Evolutionary conservation across 2,113 vertebrate species (phyloP).

Genomic region (Oryzias javanicus): DNA sequence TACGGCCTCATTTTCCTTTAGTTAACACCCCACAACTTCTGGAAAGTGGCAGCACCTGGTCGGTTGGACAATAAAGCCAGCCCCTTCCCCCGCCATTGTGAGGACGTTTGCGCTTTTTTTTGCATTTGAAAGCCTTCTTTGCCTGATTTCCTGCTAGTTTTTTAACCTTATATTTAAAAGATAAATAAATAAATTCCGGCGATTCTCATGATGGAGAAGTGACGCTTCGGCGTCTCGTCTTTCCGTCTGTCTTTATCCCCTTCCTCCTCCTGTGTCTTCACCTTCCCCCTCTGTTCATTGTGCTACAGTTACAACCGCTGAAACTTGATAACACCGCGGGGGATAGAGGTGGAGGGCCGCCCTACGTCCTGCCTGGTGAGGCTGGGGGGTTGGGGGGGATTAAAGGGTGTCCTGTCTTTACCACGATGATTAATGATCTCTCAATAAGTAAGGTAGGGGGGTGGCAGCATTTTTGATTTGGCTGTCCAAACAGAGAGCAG

Average conservation of each 20-base stretch:
- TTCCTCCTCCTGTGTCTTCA: conserved; percentile 34
- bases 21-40: conserved; percentile 67
- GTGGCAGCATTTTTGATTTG: conserved; percentile 73
- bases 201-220: conserved; percentile 29
- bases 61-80: conserved; percentile 37
- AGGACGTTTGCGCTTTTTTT: conserved; percentile 22
- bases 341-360: conserved; percentile 66
- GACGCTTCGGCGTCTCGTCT: conserved; percentile 45
- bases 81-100: conserved; percentile 22
- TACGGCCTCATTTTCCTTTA: conserved; percentile 63
- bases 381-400: conserved; percentile 62
- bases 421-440: conserved; percentile 86
- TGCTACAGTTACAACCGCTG: conserved; percentile 76
- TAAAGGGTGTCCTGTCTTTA: conserved; percentile 82
- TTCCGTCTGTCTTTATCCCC: conserved; percentile 39
- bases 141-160: neutral
- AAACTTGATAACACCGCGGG: conserved; percentile 83
- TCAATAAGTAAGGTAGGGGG: conserved; percentile 53
- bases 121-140: neutral
- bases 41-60: conserved; percentile 60
- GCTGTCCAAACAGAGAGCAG: conserved; percentile 69
- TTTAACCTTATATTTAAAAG: neutral
- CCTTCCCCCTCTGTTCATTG: conserved; percentile 73
- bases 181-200: neutral
- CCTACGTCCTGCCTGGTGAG: conserved; percentile 62